Conservation (phyloP, 2,888 invertebrate genomes). For the Drosophila merina region DNA sequence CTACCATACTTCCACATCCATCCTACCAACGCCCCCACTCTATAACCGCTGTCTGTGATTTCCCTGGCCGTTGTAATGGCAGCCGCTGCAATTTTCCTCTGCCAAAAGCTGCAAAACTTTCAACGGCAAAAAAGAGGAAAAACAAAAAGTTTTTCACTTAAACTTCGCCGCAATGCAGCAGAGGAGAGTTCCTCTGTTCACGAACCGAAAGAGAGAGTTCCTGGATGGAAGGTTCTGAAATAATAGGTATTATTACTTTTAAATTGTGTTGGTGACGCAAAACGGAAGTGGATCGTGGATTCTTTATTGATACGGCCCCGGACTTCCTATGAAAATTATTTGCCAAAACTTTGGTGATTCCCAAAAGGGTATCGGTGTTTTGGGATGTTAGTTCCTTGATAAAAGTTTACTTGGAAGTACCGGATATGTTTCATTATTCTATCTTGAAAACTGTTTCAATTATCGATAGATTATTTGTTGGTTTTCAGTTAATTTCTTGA, state of each 20-base stretch:
- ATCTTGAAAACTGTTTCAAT: too few relatives aligned
- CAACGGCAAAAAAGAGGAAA: slow-evolving; percentile 67
- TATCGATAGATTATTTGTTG: too few relatives aligned
- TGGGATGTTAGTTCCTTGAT: background rate
- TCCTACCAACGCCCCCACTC: background rate
- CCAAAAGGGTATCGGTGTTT: background rate
- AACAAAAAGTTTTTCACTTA: slow-evolving; percentile 76
- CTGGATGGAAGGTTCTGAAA: slow-evolving; percentile 25
- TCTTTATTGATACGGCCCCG: slow-evolving; percentile 34
- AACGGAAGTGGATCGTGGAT: slow-evolving; percentile 32
- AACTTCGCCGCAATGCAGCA: slow-evolving; percentile 76
- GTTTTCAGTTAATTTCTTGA: too few relatives aligned
- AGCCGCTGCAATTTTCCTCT: slow-evolving; percentile 70
- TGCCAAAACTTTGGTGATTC: slow-evolving; percentile 3
- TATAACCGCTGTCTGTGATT: slow-evolving; percentile 50
- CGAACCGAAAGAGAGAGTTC: slow-evolving; percentile 11
- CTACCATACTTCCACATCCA: background rate
- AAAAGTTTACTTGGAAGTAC: too few relatives aligned
- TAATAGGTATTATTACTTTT: slow-evolving; percentile 48
- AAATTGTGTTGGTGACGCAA: slow-evolving; percentile 43
- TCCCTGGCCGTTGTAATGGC: slow-evolving; percentile 65
- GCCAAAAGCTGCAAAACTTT: slow-evolving; percentile 66
- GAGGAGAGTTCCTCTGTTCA: slow-evolving; percentile 37
- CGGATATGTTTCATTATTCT: too few relatives aligned
- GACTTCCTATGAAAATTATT: slow-evolving; percentile 23